Evolutionary conservation across 2,888 invertebrate genomes (phyloP).

Genomic region (Volucella zonaria): DNA sequence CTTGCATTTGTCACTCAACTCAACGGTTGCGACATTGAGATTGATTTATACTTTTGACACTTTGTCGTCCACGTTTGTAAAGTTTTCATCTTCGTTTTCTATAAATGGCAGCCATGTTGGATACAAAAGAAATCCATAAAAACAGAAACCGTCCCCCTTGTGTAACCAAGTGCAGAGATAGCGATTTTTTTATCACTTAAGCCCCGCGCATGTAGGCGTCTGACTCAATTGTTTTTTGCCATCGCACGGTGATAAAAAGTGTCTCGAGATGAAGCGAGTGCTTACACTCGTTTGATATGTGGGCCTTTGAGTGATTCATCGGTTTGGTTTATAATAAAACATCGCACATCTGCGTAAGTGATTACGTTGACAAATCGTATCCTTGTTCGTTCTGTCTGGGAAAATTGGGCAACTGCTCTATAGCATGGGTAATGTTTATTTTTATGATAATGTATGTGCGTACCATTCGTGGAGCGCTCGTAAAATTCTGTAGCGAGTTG

Average conservation of each 20-base stretch:
- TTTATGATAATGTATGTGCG: background rate
- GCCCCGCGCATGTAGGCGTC: slow-evolving; percentile 24
- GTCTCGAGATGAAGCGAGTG: slow-evolving; percentile 14
- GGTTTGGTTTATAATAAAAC: slow-evolving; percentile 24
- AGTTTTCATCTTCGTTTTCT: too few species aligned
- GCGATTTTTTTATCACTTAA: slow-evolving; percentile 9
- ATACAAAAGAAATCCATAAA: too few species aligned
- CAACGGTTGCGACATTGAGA: slow-evolving; percentile 7
- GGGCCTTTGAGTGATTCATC: slow-evolving; percentile 29
- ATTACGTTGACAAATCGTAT: slow-evolving; percentile 18
- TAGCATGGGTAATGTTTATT: background rate
- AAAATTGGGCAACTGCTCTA: background rate
- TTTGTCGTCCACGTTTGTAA: background rate
- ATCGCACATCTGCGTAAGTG: slow-evolving; percentile 11
- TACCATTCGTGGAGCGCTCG: background rate
- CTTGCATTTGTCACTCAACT: background rate
- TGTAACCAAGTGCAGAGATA: slow-evolving; percentile 7
- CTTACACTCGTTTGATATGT: slow-evolving; percentile 1
- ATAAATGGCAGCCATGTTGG: background rate
- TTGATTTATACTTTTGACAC: slow-evolving; percentile 24
- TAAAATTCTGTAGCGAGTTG: background rate
- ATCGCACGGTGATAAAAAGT: slow-evolving; percentile 11
- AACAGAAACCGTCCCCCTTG: too few species aligned
- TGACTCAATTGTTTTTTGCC: slow-evolving; percentile 22
- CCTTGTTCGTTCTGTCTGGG: slow-evolving; percentile 1